Percentiles rank a stretch among this genome's conserved stretches.
These are phyloP conservation scores for Fringilla coelebs DNA, from an alignment of 2,797 vertebrate species.

Conservation along the genomic window DNA sequence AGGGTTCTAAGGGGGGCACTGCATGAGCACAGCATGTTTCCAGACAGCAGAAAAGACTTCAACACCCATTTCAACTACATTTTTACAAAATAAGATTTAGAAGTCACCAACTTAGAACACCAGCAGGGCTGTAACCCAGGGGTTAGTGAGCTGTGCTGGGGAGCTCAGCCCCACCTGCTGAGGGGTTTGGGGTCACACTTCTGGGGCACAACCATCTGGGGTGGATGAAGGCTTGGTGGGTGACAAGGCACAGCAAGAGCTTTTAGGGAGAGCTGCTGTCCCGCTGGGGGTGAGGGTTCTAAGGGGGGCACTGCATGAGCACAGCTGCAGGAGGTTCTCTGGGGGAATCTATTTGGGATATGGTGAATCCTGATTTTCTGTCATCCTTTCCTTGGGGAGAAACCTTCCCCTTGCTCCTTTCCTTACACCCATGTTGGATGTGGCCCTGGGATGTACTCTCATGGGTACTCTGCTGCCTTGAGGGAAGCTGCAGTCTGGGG, in stretches of 20 bases:
- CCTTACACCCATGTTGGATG: not conserved
- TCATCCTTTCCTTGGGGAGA: not conserved
- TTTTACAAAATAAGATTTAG: no score
- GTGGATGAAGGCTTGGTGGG: not conserved
- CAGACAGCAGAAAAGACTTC: no score
- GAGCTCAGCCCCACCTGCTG: no score
- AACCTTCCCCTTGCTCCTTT: not conserved
- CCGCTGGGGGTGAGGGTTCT: rapidly evolving
- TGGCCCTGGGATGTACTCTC: not conserved
- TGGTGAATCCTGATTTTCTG: not conserved
- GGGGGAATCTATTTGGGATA: rapidly evolving
- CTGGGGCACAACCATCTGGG: no score
- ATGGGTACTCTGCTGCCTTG: not conserved
- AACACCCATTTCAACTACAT: no score
- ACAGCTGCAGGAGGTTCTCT: not conserved
- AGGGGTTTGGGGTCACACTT: no score
- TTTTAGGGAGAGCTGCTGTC: not conserved
- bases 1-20: not conserved
- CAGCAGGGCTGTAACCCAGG: no score
- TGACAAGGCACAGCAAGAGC: not conserved
- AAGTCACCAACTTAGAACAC: no score
- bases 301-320: not conserved
- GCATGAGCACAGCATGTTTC: not conserved
- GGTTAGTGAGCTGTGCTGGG: no score
- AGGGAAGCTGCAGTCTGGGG: not conserved